A percentile compares a stretch with the other conserved stretches of the same genome.
Evolutionary conservation across 2,113 vertebrate genomes (phyloP).

Genomic region (Microcebus ravelobensis): DNA sequence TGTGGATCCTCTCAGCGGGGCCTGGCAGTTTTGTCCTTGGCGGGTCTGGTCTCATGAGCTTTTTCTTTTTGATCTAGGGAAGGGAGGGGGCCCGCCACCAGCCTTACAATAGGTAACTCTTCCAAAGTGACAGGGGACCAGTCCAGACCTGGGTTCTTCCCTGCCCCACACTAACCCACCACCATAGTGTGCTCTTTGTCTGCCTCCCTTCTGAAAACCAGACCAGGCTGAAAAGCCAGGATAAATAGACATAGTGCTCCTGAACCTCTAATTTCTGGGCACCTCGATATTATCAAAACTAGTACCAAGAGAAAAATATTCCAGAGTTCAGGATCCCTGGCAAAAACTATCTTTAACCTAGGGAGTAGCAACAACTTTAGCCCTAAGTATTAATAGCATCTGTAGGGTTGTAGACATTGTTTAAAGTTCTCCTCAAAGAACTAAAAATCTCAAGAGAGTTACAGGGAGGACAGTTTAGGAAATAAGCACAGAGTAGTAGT

Average conservation of each 20-base stretch:
- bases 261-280: background rate
- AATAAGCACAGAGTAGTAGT: background rate
- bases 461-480: background rate
- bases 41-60: too few relatives aligned
- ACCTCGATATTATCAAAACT: background rate
- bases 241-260: background rate
- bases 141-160: background rate
- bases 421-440: constrained; percentile 20
- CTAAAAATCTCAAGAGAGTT: background rate
- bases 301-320: background rate
- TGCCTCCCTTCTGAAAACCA: background rate
- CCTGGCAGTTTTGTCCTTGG: too few relatives aligned
- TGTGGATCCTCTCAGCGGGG: too few relatives aligned
- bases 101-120: background rate
- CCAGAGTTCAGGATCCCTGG: background rate
- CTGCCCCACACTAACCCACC: background rate
- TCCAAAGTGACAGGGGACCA: background rate
- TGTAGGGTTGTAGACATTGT: background rate
- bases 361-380: background rate
- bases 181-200: background rate
- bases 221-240: background rate
- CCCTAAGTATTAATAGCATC: background rate
- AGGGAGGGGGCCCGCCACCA: too few relatives aligned
- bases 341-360: background rate
- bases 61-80: too few relatives aligned